phyloP scores from a whole-genome alignment of 2,888 invertebrate species.

The Eupelmus urozonus region DNA sequence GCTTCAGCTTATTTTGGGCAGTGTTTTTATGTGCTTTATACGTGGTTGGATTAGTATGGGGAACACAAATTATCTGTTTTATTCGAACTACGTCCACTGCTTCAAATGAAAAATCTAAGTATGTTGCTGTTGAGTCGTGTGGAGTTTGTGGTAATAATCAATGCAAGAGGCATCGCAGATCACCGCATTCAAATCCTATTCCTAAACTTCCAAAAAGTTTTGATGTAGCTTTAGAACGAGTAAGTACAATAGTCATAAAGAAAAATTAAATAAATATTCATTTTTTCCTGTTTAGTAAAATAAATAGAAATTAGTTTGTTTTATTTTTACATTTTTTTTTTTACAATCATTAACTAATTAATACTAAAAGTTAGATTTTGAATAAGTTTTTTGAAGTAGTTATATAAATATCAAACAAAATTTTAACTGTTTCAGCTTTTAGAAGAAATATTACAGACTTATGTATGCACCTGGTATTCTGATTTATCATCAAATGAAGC shows the following conservation, averaged over 20 bases:
- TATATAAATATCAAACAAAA: no score
- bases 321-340: conserved; percentile 56
- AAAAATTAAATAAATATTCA: neutral
- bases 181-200: conserved; percentile 67
- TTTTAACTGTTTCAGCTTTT: conserved; percentile 68
- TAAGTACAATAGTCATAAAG: no score
- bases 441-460: conserved; percentile 71
- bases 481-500: conserved; percentile 71
- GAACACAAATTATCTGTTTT: conserved; percentile 65
- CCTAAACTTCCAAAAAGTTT: conserved; percentile 82
- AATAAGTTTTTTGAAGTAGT: no score
- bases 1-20: conserved; percentile 68
- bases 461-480: conserved; percentile 74
- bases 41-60: conserved; percentile 67
- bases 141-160: conserved; percentile 70
- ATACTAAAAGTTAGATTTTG: no score
- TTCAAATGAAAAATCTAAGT: conserved; percentile 58
- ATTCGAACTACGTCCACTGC: conserved; percentile 62
- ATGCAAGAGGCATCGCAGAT: conserved; percentile 71
- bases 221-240: conserved; percentile 87
- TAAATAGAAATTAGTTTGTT: neutral
- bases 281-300: neutral
- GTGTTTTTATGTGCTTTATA: conserved; percentile 65
- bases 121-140: conserved; percentile 63
- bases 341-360: no score